Conservation (phyloP, 2,888 invertebrate genomes). For the Drosophila limbata region DNA sequence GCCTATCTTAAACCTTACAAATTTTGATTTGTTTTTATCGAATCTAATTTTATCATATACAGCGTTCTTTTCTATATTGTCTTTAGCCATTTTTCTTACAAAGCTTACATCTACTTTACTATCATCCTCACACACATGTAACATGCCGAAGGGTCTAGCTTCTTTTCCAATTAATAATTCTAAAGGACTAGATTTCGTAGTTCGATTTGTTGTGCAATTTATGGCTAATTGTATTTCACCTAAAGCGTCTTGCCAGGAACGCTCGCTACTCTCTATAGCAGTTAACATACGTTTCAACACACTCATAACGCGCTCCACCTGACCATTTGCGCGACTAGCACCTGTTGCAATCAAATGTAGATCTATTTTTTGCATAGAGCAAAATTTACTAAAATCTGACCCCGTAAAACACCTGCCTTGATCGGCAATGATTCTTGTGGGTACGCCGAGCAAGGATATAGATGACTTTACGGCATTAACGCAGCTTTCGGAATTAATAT, state of each 20-base stretch:
- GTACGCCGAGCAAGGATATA: neutral
- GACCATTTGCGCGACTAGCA: slow-evolving; percentile 10
- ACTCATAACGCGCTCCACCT: slow-evolving; percentile 16
- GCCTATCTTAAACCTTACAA: neutral
- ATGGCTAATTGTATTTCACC: slow-evolving; percentile 15
- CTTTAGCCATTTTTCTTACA: slow-evolving; percentile 11
- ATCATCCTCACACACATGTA: slow-evolving; percentile 11
- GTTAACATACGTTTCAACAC: slow-evolving; percentile 13
- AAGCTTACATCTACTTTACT: slow-evolving; percentile 16
- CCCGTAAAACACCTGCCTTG: no score
- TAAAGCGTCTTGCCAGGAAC: slow-evolving; percentile 16
- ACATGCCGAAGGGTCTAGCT: slow-evolving; percentile 11
- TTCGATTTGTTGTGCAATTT: slow-evolving; percentile 19
- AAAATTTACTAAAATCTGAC: no score
- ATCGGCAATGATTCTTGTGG: no score
- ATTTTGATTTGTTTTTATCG: slow-evolving; percentile 2
- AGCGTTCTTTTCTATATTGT: slow-evolving; percentile 2
- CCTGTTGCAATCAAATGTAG: slow-evolving; percentile 24
- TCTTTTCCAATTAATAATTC: slow-evolving; percentile 25
- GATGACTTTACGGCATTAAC: neutral
- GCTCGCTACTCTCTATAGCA: slow-evolving; percentile 10
- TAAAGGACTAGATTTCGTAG: slow-evolving; percentile 15
- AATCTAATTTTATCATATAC: slow-evolving; percentile 4
- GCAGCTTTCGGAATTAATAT: slow-evolving; percentile 3
- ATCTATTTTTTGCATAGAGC: slow-evolving; percentile 6